These are phyloP conservation scores for Danaus chrysippus DNA, from an alignment of 2,888 invertebrate species.

Conservation along the genomic window DNA sequence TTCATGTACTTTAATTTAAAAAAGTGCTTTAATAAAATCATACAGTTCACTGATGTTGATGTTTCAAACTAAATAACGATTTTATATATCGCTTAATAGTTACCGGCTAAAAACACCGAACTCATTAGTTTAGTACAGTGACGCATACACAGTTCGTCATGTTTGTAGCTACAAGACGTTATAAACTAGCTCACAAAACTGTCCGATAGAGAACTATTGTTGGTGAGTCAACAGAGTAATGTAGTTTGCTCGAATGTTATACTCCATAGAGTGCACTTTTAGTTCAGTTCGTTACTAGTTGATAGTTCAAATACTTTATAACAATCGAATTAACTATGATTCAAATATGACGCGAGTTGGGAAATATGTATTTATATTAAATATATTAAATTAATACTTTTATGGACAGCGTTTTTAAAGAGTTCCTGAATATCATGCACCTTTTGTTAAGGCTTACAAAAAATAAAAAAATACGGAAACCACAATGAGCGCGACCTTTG, in stretches of 20 bases:
- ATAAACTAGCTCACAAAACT: slow-evolving; percentile 16
- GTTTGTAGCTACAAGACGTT: slow-evolving; percentile 21
- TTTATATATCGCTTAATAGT: slow-evolving; percentile 1
- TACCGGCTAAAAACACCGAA: slow-evolving; percentile 12
- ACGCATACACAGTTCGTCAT: slow-evolving; percentile 17
- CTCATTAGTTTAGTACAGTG: slow-evolving; percentile 23
- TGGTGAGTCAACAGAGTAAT: slow-evolving; percentile 3
- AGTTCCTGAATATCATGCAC: not conserved
- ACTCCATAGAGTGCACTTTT: not conserved
- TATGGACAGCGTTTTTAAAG: too few relatives aligned
- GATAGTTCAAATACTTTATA: not conserved
- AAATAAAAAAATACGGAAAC: not conserved
- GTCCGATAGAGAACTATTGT: slow-evolving; percentile 16
- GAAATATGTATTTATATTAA: too few relatives aligned
- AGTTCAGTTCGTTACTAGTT: not conserved
- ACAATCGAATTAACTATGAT: too few relatives aligned
- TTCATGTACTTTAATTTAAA: too few relatives aligned
- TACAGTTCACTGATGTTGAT: too few relatives aligned
- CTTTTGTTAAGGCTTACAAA: not conserved
- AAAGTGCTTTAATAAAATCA: too few relatives aligned
- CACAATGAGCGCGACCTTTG: slow-evolving; percentile 13
- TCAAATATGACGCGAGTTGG: too few relatives aligned
- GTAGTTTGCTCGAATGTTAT: not conserved
- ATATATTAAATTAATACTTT: too few relatives aligned
- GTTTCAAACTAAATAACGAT: too few relatives aligned